Base-by-base conservation (phyloP, 2,797 vertebrate genomes). In the Muscicapa striata region DNA sequence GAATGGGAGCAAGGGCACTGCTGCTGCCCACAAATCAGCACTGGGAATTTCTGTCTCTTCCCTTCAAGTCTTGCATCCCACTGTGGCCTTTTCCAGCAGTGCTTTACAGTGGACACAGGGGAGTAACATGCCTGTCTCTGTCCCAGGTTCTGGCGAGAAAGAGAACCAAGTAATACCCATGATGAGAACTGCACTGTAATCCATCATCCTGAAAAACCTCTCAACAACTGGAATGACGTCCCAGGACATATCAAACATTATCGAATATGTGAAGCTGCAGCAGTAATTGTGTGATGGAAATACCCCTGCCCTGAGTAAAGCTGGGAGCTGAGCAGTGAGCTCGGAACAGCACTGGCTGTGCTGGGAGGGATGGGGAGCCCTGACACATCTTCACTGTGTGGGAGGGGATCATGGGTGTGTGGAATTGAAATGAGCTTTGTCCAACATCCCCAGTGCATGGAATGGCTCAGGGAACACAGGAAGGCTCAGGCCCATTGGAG, bases 121-220 rank as follows among this genome's bases (percentile, higher is more conserved):
- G 16, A 83, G 11, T 80, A 76, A 91, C 40, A 48, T 13, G 11
- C 29, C 64, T 91, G 26, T 93, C 24, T 89, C 73, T 86, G 1
- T 64, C 48, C 29, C 69, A 95, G 94, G 84, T 95, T 94, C 84
- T 95, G 93, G 93, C 9, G 64, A 7, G 0, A 0, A 7, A 0
- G 1, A 0, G 77, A 95, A 48, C 87, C 90, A 30, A 80, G 24
- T 36, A 20, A 20, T 45, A 0, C 0, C 0, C 0, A 9, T 45
- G 19, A 0, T 5, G 55, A 94, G 64, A 9, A 2, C 3, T 2
- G 0, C 2, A 0, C 6, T 34, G 18, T 52, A 34, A 63, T 63
- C 0, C 34, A 34, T 34, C 34, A 34, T 34, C 34, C 34, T 14
- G 3, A 7, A 66, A 2, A 2, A 27, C 0, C 0, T 11, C 1